Base-by-base conservation (phyloP, 2,888 invertebrate species). In the Agapostemon virescens region DNA sequence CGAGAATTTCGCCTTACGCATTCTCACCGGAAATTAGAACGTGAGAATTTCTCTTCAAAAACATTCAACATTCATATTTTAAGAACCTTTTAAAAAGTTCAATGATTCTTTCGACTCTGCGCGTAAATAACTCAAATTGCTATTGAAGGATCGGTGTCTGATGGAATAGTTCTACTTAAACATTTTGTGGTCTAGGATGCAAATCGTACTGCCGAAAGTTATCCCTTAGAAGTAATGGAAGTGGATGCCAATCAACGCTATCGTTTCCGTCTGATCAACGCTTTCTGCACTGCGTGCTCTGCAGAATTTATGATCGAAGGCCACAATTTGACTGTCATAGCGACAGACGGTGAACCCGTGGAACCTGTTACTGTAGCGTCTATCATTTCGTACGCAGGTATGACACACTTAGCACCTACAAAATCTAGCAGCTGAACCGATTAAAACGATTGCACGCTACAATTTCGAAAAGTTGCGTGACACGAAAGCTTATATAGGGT, bases 221-320 rank as follows among this genome's bases (percentile, higher is more conserved):
- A 88, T 4, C 89, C 90, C 0, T 74, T 90, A n/a, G 84, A 88
- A n/a, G 82, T 85, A 15, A 89, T 91, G 64, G 75, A 81, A 1
- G 91, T 95, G 13, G 90, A 93, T 85, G 90, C 92, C 71, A 93
- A 93, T 23, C 92, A 91, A 61, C 93, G 93, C 45, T 95, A 95
- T 85, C 92, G 95, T 74, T 92, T 95, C 81, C 93, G 95, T 55
- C 85, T 95, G 74, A 93, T 95, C 70, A 94, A 95, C 80, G 94
- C 94, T 2, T 93, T 94, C 36, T 94, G 94, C 17, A 89, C 94
- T 4, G 93, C 93, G 74, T 95, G 95, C 84, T 94, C 94, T 0
- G 88, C 94, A 17, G 88, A 90, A 45, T 82, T 94, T 23, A 93
- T 92, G 11, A 91, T 95, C 63, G 93, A 95, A 72, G 89, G 91